Base-by-base conservation (phyloP, 2,888 invertebrate genomes). In the Melipona bicolor region DNA sequence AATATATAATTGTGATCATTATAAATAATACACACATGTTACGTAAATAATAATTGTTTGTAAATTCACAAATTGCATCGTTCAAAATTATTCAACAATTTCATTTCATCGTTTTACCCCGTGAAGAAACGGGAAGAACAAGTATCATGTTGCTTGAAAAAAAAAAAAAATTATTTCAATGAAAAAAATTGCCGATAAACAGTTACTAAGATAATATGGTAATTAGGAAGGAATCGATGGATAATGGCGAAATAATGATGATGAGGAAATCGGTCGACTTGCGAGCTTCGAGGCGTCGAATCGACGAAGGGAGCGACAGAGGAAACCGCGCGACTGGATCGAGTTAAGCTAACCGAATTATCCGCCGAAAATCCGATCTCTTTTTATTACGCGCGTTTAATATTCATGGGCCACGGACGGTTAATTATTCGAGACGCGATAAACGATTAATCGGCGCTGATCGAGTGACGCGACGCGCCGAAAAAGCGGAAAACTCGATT, bases 321-420 rank as follows among this genome's bases (percentile, higher is more conserved):
- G 24, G 62, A n/a, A 70, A 76, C 32, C 77, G 59, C 56, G 65
- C 67, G 69, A 56, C 32, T 27, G 75, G 72, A 84, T 77, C 77
- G 74, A 50, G 72, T 81, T 81, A 77, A 85, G 74, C 82, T 80
- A 85, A 85, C 65, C 65, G 68, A 80, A 85, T 85, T 84, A 84
- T 77, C 56, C 67, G 65, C 79, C 77, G 80, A 84, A 85, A 85
- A 85, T 85, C 65, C 77, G 73, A 80, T 77, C 80, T 77, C 84
- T 84, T 85, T 85, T 85, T 80, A 85, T 85, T 85, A 74, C 74
- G 80, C 70, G 27, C 80, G 85, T 84, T 85, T 85, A 85, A 84
- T 85, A 85, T 85, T 85, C 85, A 85, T 84, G 85, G 73, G 70
- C 77, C 19, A 61, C 70, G 76, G 76, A 77, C 77, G 61, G 85